These are phyloP conservation scores for Myripristis jacobus DNA, from an alignment of 2,797 vertebrate species.

Conservation along the genomic window DNA sequence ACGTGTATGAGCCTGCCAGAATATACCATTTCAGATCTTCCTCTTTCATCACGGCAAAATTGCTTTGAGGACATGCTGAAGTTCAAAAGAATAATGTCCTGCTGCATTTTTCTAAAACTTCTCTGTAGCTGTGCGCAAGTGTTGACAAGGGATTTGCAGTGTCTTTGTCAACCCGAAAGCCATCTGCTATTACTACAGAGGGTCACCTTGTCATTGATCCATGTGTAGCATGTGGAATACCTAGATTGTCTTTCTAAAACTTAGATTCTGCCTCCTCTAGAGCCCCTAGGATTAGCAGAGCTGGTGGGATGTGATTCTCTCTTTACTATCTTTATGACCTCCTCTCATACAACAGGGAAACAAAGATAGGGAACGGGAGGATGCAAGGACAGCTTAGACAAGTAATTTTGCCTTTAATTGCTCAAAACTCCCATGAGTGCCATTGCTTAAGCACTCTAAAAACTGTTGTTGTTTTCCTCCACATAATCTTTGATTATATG, in stretches of 20 bases:
- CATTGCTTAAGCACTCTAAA: conserved; percentile 76
- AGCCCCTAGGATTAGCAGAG: conserved; percentile 62
- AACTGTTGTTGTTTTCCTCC: conserved; percentile 78
- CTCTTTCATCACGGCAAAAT: conserved; percentile 4
- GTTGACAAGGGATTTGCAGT: conserved; percentile 61
- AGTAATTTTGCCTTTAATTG: conserved; percentile 84
- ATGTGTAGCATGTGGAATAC: conserved; percentile 61
- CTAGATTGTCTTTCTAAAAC: conserved; percentile 70
- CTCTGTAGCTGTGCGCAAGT: conserved; percentile 29
- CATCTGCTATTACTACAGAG: conserved; percentile 43
- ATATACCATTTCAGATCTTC: conserved; percentile 18
- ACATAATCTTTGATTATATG: conserved; percentile 82
- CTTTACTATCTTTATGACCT: conserved; percentile 69
- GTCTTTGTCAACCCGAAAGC: conserved; percentile 52
- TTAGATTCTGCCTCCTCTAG: conserved; percentile 45
- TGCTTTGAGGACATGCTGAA: not conserved
- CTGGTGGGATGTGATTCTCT: conserved; percentile 45
- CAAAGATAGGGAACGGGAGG: conserved; percentile 54
- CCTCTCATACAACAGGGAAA: conserved; percentile 53
- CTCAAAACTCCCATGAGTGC: conserved; percentile 74
- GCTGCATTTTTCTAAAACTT: conserved; percentile 7
- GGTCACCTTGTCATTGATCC: conserved; percentile 77
- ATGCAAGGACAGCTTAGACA: conserved; percentile 79
- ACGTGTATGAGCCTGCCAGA: not conserved
- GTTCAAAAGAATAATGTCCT: conserved; percentile 7